Evolutionary conservation across 2,113 vertebrate species (phyloP), one percentile per base, ranked within the genome.

Genomic region (Notarius lentiginosus): DNA sequence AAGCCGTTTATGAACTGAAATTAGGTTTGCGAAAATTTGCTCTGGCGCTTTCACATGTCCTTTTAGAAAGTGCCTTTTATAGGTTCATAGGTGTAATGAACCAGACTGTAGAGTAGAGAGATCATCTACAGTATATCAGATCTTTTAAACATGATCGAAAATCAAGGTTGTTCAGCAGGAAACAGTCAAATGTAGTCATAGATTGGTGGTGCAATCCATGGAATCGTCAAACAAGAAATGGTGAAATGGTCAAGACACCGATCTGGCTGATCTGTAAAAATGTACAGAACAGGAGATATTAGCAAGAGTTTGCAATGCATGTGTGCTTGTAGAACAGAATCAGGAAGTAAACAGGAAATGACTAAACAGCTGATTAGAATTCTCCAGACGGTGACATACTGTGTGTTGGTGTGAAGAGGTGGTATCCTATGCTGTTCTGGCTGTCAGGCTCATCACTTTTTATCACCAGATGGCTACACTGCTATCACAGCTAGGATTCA

Each of bases 1-100:
- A 24, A 49, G 41, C 12, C 60, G 1, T 30, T 66, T 30, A 83
- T 17, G 49, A 34, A 30, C 24, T 9, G n/a, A 83, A 70, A 76
- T 84, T 47, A 84, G 30, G 70, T 41, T 84, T 84, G 68, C 14
- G 15, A 76, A 76, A 58, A 61, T 73, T 55, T 41, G 58, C 41
- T 76, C 30, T 15, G 18, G 55, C 11, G 7, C 75, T 51, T 61
- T 63, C 7, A 72, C 34, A 34, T 15, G 1, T 17, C 5, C 5
- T 70, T 72, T 41, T 72, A 41, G 18, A 18, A 72, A 72, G 41
- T 51, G 20, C 41, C 41, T 41, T 7, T 4, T n/a, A 27, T 66
- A 66, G 63, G 24, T 65, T 65, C 3, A 65, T 12, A 65, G 10
- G 9, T n/a, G 8, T n/a, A 65, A n/a, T 10, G 20, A 7, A 24